Evolutionary conservation across 2,888 invertebrate species (phyloP), one percentile per base, ranked within the genome.

Genomic region (Drosophila robusta): DNA sequence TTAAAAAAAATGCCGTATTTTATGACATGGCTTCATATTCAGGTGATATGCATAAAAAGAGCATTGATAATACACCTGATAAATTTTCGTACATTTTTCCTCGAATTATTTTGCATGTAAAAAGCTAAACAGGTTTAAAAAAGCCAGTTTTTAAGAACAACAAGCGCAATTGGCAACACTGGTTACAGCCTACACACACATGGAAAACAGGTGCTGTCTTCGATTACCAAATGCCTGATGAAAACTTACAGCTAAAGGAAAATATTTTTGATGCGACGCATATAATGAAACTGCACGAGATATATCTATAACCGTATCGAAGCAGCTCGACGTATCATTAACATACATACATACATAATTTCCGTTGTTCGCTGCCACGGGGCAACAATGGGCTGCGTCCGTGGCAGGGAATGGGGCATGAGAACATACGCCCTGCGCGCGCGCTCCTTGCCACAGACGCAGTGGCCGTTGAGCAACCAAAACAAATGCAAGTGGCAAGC

Each of bases 271-370:
- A 39, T 45, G 45, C 29, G 18, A 26, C 29, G 18, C 32, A 29
- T 38, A 36, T 61, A 46, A 49, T 36, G 42, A 50, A 24, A 44
- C 52, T 18, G 34, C 38, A 34, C 18, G 16, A 41, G 52, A 26
- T 45, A 44, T 51, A 63, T 38, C 34, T 63, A 63, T 51, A 61
- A 64, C 24, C 62, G 50, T 58, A 75, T 45, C 44, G 46, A 55
- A 46, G 38, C 58, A 62, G 38, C 63, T 57, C 65, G 47, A 41
- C 55, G 58, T 60, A 70, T 75, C 75, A 87, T 77, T 85, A 75
- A 68, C 88, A 82, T 73, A 70, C 70, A 79, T 85, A 81, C 80
- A 77, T 78, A 72, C 85, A 87, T 84, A 84, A 89, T 89, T 89
- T 84, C 83, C 83, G 89, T 60, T 88, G 49, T 61, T 54, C 45